phyloP scores from a whole-genome alignment of 1,140 invertebrate genomes.

The Drosophila oshimai region DNA sequence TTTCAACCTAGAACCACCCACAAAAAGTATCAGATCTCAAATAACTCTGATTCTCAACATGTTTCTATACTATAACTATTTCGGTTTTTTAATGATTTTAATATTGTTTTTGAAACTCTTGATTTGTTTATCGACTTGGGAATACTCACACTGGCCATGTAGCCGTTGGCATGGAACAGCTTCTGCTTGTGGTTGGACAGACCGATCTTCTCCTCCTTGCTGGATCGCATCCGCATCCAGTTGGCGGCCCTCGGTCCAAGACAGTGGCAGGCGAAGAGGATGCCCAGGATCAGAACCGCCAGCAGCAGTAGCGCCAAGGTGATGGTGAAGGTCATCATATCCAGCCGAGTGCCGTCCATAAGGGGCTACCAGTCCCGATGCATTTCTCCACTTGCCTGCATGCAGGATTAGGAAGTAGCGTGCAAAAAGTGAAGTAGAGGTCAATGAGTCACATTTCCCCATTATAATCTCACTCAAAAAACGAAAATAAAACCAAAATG shows the following conservation, averaged over 20 bases:
- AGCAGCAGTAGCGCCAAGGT: slow-evolving; percentile 78
- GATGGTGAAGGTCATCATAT: slow-evolving; percentile 71
- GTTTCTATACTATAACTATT: too few relatives aligned
- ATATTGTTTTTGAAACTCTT: not conserved
- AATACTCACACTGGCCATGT: slow-evolving; percentile 84
- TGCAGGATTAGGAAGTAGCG: too few relatives aligned
- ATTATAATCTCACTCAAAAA: not conserved
- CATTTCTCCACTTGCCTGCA: not conserved
- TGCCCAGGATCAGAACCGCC: slow-evolving; percentile 77
- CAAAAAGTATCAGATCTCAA: too few relatives aligned
- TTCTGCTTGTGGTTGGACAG: slow-evolving; percentile 84
- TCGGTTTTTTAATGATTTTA: too few relatives aligned
- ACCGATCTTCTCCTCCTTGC: slow-evolving; percentile 86
- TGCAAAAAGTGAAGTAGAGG: not conserved
- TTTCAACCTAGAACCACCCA: too few relatives aligned
- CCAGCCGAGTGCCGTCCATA: slow-evolving; percentile 76
- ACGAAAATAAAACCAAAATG: slow-evolving; percentile 62
- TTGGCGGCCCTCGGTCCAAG: slow-evolving; percentile 84
- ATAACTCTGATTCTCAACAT: too few relatives aligned
- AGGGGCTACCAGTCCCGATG: not conserved
- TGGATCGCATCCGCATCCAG: slow-evolving; percentile 85
- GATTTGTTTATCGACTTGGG: too few relatives aligned
- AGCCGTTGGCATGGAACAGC: slow-evolving; percentile 86
- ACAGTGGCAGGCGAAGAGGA: slow-evolving; percentile 83
- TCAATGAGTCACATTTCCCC: slow-evolving; percentile 6